Base-by-base conservation (phyloP, 2,797 vertebrate genomes). In the Fistularia tabacaria region DNA sequence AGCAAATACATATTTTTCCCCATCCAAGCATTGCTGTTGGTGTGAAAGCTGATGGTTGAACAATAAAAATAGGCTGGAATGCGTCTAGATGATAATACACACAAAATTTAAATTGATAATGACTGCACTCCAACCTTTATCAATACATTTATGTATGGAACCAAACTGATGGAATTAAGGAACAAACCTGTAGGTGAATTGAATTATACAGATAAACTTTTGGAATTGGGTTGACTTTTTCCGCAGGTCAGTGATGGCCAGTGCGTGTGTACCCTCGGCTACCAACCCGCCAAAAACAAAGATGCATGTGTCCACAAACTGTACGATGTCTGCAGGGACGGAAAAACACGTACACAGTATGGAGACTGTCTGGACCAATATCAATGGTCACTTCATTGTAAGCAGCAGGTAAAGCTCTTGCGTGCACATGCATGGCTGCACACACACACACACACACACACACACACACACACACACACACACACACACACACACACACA, bases 331-430 rank as follows among this genome's bases (percentile, higher is more conserved):
- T 99, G 94, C 74, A 76, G 87, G 56, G 83, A 90, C 0, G 83
- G 90, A 39, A 76, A 81, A 59, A 73, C 86, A 12, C 82, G 90
- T 0, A 93, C 91, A 41, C 94, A 96, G 66, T 84, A 94, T 1
- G 94, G 95, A 50, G 68, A 87, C 9, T 98, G 95, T 69, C 60
- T 94, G 62, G 91, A 83, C 72, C 71, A 59, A 66, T 71, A 79
- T 9, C 91, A 90, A 50, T 98, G 95, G 96, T 66, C 36, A n/a
- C 84, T 59, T 10, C 88, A 94, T 72, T 98, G 95, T 62, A 82
- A 86, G 45, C 71, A 85, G 0, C 87, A 97, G 94, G 95, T 95
- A 36, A 58, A 25, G 25, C 25, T 25, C 25, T 25, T 25, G 25
- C 25, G 25, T 25, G 25, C 25, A 5, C 25, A 25, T 5, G 5